A percentile compares a stretch with the other conserved stretches of the same genome.
These are phyloP conservation scores for Garra rufa DNA, from an alignment of 2,113 vertebrate genomes.

Conservation along the genomic window DNA sequence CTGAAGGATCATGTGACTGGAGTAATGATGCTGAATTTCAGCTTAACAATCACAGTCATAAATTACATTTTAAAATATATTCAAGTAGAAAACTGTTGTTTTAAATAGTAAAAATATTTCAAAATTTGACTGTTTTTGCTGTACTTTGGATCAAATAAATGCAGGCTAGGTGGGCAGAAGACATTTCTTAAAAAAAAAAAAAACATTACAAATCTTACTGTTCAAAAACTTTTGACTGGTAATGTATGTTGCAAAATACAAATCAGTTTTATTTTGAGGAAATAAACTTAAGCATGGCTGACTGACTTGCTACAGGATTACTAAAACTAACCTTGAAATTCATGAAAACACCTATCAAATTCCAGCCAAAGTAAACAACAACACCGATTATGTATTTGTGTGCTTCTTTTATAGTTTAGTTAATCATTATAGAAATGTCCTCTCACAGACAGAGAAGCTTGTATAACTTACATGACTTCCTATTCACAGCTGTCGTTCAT, in stretches of 20 bases:
- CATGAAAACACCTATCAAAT: neutral
- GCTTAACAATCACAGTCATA: no score
- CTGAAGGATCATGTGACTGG: no score
- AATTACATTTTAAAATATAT: no score
- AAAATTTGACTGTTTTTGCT: no score
- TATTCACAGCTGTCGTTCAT: neutral
- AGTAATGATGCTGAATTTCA: no score
- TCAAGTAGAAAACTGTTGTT: no score
- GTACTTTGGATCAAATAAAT: no score
- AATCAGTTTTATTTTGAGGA: neutral
- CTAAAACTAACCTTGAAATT: neutral
- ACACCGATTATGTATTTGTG: neutral
- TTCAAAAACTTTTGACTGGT: no score
- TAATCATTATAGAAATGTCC: neutral
- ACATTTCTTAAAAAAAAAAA: no score
- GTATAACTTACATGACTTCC: neutral
- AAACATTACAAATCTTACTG: no score
- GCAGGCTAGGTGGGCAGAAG: no score
- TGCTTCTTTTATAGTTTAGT: neutral
- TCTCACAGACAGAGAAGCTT: neutral
- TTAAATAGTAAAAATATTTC: no score
- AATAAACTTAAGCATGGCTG: neutral
- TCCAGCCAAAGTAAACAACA: neutral
- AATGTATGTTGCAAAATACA: neutral
- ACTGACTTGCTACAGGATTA: neutral